These are phyloP conservation scores for Actinernus sp. DNA, from an alignment of 92 coral and sea anemone genomes.

Conservation along the genomic window DNA sequence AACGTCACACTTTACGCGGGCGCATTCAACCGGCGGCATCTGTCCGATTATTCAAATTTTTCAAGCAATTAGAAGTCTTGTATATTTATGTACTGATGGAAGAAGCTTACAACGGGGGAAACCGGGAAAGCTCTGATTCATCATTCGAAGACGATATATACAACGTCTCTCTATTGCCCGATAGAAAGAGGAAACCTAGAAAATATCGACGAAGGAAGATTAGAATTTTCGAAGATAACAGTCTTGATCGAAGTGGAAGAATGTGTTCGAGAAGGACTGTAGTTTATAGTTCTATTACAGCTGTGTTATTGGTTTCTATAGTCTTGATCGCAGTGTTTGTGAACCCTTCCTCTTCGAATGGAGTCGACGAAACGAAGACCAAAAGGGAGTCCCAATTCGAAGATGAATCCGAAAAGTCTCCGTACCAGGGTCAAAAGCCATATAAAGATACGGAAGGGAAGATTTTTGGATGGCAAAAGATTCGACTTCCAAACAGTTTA, in stretches of 20 bases:
- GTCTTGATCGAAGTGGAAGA: slow-evolving; percentile 12
- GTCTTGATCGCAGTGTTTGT: slow-evolving; percentile 74
- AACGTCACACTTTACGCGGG: too few species aligned
- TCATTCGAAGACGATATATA: slow-evolving; percentile 69
- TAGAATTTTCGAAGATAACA: slow-evolving; percentile 39
- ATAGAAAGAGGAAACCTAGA: slow-evolving; percentile 42
- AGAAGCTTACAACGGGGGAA: slow-evolving; percentile 34
- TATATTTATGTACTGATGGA: slow-evolving; percentile 46
- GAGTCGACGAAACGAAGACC: slow-evolving; percentile 47
- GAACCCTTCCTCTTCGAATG: slow-evolving; percentile 71
- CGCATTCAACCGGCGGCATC: slow-evolving; percentile 1
- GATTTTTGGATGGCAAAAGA: slow-evolving; percentile 37
- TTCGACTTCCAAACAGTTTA: slow-evolving; percentile 73
- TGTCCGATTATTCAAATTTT: slow-evolving; percentile 7
- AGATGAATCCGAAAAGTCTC: slow-evolving; percentile 28
- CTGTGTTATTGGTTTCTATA: slow-evolving; percentile 62
- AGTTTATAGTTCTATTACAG: slow-evolving; percentile 62
- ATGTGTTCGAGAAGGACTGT: slow-evolving; percentile 80
- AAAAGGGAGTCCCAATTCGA: slow-evolving; percentile 51
- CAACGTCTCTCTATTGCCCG: slow-evolving; percentile 82
- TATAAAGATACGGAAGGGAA: slow-evolving; percentile 24
- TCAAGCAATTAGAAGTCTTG: slow-evolving; percentile 33
- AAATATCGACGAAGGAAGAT: slow-evolving; percentile 46
- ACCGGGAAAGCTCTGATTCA: slow-evolving; percentile 70
- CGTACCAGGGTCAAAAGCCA: slow-evolving; percentile 5